phyloP scores from a whole-genome alignment of 2,113 vertebrate species.

The Nerophis ophidion region DNA sequence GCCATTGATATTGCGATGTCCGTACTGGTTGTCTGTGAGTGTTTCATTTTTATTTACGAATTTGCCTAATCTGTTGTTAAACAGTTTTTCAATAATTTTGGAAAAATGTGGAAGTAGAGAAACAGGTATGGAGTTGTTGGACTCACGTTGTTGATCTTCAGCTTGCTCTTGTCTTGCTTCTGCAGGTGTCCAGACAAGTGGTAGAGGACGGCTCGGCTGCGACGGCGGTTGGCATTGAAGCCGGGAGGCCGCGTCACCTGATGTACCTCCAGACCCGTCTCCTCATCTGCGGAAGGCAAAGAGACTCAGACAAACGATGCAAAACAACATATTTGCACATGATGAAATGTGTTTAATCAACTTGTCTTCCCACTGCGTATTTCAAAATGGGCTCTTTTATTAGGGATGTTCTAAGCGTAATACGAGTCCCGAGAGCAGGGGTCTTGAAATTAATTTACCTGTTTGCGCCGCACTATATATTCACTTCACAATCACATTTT shows the following conservation, averaged over 20 bases:
- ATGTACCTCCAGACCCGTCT: constrained; percentile 74
- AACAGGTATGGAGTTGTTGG: neutral
- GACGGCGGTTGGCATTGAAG: constrained; percentile 75
- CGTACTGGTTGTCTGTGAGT: no score
- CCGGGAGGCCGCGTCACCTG: constrained; percentile 71
- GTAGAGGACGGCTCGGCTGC: constrained; percentile 77
- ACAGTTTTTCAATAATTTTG: no score
- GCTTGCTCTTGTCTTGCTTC: constrained; percentile 81
- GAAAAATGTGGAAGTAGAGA: no score
- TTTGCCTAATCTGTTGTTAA: no score
- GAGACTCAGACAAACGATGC: neutral
- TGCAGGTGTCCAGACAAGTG: constrained; percentile 80
- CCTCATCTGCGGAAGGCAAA: constrained; percentile 61
- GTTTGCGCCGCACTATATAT: no score
- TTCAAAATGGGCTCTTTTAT: no score
- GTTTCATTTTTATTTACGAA: no score
- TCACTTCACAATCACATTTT: no score
- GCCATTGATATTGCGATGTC: no score
- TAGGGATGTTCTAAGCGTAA: no score
- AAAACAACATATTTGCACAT: neutral
- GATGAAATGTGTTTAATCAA: neutral
- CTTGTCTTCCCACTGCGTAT: neutral
- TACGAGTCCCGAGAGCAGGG: no score
- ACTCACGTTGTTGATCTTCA: constrained; percentile 80
- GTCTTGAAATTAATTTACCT: no score